Base-by-base conservation (phyloP, 2,888 invertebrate genomes). In the Andrena bucephala region DNA sequence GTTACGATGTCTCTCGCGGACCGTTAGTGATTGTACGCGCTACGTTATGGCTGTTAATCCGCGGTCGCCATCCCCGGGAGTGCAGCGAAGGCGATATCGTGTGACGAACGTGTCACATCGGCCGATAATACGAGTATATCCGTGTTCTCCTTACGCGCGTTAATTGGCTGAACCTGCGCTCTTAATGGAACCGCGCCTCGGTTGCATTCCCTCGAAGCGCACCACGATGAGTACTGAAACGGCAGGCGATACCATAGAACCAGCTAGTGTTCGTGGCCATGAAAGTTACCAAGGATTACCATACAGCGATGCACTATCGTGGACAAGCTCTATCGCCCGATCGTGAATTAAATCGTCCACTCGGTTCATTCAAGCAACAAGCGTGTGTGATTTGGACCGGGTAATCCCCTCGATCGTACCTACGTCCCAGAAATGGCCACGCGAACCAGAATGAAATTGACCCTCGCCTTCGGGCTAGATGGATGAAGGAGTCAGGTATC, bases 21-120 rank as follows among this genome's bases (percentile, higher is more conserved):
- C 86, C 87, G 87, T 88, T 88, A 88, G 86, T 72, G 85, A 88
- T 87, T 86, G 86, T 87, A 81, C 79, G 70, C 62, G 74, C 73
- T 59, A 63, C 83, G 81, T 86, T 85, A 82, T 80, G 87, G 77
- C 85, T 86, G 87, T 88, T 88, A 86, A 87, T 85, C 80, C 76
- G 62, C 79, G 75, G 54, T 60, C 71, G 67, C 67, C 69, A 77
- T 79, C 85, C 83, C 74, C 13, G 70, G 31, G 74, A 66, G 82
- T 69, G 70, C 72, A 76, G 57, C 75, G 71, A 82, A 78, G 76
- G 66, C 77, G 81, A 83, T 87, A 79, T 81, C 84, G 81, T 78
- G 82, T 65, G 79, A 78, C 63, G 57, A 29, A 24, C 69, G 42
- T 69, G 79, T 85, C 85, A 80, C 70, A 65, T 72, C 81, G 57